Base-by-base conservation (phyloP, 92 coral and sea anemone species). In the Blastomussa wellsi region DNA sequence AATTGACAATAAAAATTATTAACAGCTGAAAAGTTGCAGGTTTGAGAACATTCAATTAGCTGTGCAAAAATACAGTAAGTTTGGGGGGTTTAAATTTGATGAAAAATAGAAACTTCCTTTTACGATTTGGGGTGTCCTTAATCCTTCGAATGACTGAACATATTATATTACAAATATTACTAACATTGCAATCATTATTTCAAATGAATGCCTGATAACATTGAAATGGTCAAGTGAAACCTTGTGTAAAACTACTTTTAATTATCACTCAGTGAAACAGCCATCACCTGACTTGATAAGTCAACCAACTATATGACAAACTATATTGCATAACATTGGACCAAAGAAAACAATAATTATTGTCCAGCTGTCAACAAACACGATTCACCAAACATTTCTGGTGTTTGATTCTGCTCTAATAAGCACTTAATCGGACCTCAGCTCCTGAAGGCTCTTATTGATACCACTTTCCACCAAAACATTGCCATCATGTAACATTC, bases 121-220 rank as follows among this genome's bases (percentile, higher is more conserved):
- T 62, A 26, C 7, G 31, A 9, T 62, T 62, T 26, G n/a, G 66
- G 33, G 28, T 26, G 35, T 29, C 68, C 68, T 26, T 62, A 62
- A 62, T 62, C 68, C 68, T 62, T 10, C 68, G 11, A 62, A 57
- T 44, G 49, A 44, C 49, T 15, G 57, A 74, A n/a, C 44, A 51
- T 53, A 47, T 47, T 37, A 52, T 28, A 75, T 75, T 75, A 75
- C 79, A 75, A 75, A 7, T 74, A 74, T n/a, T 33, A 47, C 42
- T 39, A 31, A 47, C 35, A 29, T 28, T 62, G 33, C 67, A 24
- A 26, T 28, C 20, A 55, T 55, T 55, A 4, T 20, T 55, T 57
- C 33, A 62, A 62, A 62, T 29, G 53, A 76, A 31, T 77, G 38
- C 16, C 38, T 33, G 53, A 14, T 28, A 62, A 62, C 33, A 12